phyloP scores from a whole-genome alignment of 2,888 invertebrate genomes.

The Rhingia campestris region DNA sequence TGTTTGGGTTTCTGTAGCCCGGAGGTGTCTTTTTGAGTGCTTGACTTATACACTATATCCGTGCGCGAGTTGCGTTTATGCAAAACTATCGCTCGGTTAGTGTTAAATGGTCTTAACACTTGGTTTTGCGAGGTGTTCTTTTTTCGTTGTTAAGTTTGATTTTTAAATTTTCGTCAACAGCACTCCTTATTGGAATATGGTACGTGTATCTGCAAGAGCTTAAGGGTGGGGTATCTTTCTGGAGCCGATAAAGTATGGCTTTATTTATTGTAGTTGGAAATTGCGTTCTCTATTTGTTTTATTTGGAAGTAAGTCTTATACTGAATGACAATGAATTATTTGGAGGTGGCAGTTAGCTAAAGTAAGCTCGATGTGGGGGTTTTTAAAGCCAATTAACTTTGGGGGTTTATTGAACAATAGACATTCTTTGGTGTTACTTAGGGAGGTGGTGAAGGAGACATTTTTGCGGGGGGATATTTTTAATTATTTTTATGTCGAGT shows the following conservation, averaged over 20 bases:
- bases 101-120: conserved; percentile 67
- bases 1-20: conserved; percentile 13
- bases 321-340: conserved; percentile 56
- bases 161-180: conserved; percentile 38
- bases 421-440: neutral
- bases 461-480: neutral
- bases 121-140: conserved; percentile 1
- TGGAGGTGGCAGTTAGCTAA: conserved; percentile 5
- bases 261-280: conserved; percentile 53
- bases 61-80: conserved; percentile 37
- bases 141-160: conserved; percentile 7
- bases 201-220: neutral
- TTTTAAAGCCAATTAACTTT: conserved; percentile 33
- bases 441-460: too few species aligned
- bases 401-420: conserved; percentile 13
- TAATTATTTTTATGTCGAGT: neutral
- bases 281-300: conserved; percentile 44
- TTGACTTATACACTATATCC: conserved; percentile 2
- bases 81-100: conserved; percentile 46
- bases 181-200: conserved; percentile 20
- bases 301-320: conserved; percentile 14
- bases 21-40: conserved; percentile 51
- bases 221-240: conserved; percentile 39
- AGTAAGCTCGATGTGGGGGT: conserved; percentile 19
- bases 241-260: conserved; percentile 39